A percentile compares a stretch with the other conserved stretches of the same genome.
These are phyloP conservation scores for Maniola jurtina DNA, from an alignment of 1,140 invertebrate genomes.

Conservation along the genomic window DNA sequence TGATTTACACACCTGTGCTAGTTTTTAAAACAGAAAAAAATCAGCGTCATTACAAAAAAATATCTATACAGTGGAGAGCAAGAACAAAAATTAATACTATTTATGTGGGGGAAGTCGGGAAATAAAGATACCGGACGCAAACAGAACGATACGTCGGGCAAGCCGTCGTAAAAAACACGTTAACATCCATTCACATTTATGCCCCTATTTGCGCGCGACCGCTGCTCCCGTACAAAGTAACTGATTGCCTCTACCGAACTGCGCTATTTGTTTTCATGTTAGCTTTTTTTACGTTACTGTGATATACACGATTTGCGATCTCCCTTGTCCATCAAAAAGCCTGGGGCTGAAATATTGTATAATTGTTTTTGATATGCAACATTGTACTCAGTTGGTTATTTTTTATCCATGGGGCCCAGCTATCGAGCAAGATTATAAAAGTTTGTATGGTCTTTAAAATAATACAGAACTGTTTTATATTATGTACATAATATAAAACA, in stretches of 20 bases:
- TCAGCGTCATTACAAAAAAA: conserved; percentile 10
- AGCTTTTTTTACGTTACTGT: conserved; percentile 24
- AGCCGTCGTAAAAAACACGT: conserved; percentile 75
- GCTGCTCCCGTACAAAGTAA: conserved; percentile 65
- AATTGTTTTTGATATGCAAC: not conserved
- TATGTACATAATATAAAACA: too few species aligned
- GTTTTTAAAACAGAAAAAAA: not conserved
- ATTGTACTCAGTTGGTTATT: not conserved
- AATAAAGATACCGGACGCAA: conserved; percentile 73
- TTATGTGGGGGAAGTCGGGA: conserved; percentile 45
- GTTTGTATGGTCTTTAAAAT: too few species aligned
- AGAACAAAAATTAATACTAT: conserved; percentile 43
- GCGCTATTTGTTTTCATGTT: conserved; percentile 47
- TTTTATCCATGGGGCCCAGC: too few species aligned
- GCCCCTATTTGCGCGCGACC: conserved; percentile 68
- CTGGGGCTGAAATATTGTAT: not conserved
- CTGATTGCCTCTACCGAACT: conserved; percentile 65
- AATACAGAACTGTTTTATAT: too few species aligned
- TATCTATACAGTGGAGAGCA: conserved; percentile 29
- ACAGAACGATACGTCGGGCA: conserved; percentile 72
- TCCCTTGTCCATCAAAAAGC: not conserved
- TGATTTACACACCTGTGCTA: not conserved
- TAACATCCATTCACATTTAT: conserved; percentile 77
- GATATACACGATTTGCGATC: not conserved
- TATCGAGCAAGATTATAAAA: too few species aligned